Percentiles rank a stretch among this genome's conserved stretches.
These are phyloP conservation scores for Sarcoramphus papa DNA, from an alignment of 2,797 vertebrate species.

Conservation along the genomic window DNA sequence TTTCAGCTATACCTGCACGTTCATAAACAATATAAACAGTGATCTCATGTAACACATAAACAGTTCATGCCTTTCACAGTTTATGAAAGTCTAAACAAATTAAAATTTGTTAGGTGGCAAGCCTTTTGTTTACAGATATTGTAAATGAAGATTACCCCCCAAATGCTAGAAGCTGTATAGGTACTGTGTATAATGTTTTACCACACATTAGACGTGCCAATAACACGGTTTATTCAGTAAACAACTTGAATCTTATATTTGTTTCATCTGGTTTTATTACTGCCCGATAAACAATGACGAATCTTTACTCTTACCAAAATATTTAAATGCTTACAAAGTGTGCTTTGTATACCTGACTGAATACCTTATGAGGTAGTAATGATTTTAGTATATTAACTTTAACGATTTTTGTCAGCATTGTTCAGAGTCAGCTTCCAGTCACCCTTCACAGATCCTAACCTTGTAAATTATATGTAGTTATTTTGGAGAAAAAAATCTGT, in stretches of 20 bases:
- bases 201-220: conserved; percentile 89
- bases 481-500: conserved; percentile 65
- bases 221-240: conserved; percentile 79
- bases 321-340: conserved; percentile 81
- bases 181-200: conserved; percentile 82
- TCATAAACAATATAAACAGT: conserved; percentile 74
- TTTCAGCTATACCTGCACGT: conserved; percentile 83
- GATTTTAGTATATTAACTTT: conserved; percentile 73
- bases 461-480: conserved; percentile 72
- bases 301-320: conserved; percentile 71
- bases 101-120: conserved; percentile 80
- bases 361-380: conserved; percentile 68
- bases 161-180: conserved; percentile 81
- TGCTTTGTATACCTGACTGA: conserved; percentile 79
- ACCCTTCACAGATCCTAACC: conserved; percentile 61
- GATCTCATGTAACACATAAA: conserved; percentile 76
- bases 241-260: conserved; percentile 73
- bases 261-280: conserved; percentile 78
- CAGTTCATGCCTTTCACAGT: conserved; percentile 84
- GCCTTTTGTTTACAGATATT: conserved; percentile 85
- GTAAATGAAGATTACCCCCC: conserved; percentile 77
- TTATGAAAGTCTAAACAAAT: conserved; percentile 82
- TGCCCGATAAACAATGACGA: conserved; percentile 64
- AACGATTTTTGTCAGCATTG: conserved; percentile 54
- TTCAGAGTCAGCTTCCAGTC: conserved; percentile 58